Base-by-base conservation (phyloP, 2,797 vertebrate species). In the Enteromius unitaeniatus region DNA sequence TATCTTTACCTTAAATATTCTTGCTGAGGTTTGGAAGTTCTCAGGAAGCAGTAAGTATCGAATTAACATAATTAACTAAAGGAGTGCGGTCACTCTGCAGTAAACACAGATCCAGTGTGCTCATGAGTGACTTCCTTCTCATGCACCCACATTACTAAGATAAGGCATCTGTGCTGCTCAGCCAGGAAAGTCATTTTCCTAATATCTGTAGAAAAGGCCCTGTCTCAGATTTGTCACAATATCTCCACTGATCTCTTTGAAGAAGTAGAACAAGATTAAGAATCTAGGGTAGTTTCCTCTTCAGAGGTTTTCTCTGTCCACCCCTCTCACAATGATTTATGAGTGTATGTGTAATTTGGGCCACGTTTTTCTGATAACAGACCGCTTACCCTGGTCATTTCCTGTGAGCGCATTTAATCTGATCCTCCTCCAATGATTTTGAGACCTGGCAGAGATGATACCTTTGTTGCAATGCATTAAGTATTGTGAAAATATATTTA, bases 31-130 rank as follows among this genome's bases (percentile, higher is more conserved):
- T 37, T 60, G 26, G 14, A 45, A 53, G 67, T 45, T 40, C 23
- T 64, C 37, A 55, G 37, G 42, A 37, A 47, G 7, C 6, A 14
- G 34, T 13, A 74, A 78, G 45, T 9, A 53, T 81, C 13, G 19
- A 78, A 72, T 78, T 21, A 83, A 58, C 15, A 7, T 70, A 81
- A 86, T 86, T 85, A 81, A 76, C 76, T 19, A 42, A 85, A 89
- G 83, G 31, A 85, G 40, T 75, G 73, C 64, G 81, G 62, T 79
- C 47, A 84, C 60, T 51, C 49, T 55, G n/a, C 10, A 75, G 42
- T 70, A 74, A 79, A 73, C 58, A 51, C 62, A 70, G 80, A 72
- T 70, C 23, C 49, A 72, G 65, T 78, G 69, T 81, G 75, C 53
- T 53, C 19, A 4, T 34, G 13, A 49, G n/a, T 68, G 47, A 55